A percentile compares a stretch with the other conserved stretches of the same genome.
phyloP scores from a whole-genome alignment of 1,140 invertebrate species.

The Drosophila pseudoananassae region DNA sequence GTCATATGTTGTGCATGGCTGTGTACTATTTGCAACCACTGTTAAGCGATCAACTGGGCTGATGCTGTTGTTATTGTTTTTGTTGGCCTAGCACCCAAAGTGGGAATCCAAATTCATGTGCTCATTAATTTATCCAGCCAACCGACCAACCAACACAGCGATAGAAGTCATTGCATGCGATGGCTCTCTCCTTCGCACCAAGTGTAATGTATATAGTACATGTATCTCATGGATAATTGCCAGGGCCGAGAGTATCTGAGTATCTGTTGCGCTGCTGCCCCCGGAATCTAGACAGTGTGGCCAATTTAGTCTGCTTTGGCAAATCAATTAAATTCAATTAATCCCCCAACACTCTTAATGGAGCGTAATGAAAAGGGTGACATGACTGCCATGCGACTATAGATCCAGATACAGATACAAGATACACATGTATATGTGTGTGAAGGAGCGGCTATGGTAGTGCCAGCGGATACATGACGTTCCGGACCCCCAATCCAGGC shows the following conservation, averaged over 20 bases:
- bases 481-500: constrained; percentile 55
- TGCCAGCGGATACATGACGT: constrained; percentile 69
- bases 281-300: constrained; percentile 81
- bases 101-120: constrained; percentile 74
- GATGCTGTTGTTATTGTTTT: constrained; percentile 4
- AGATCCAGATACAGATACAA: constrained; percentile 38
- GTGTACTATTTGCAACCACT: constrained; percentile 68
- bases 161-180: constrained; percentile 37
- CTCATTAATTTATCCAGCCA: constrained; percentile 73
- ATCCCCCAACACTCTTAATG: constrained; percentile 84
- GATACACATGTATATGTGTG: constrained; percentile 8
- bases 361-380: constrained; percentile 84
- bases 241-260: constrained; percentile 39
- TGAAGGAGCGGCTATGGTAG: constrained; percentile 5
- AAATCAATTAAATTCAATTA: constrained; percentile 84
- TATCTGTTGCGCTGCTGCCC: constrained; percentile 58
- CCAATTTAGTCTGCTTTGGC: constrained; percentile 84
- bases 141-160: constrained; percentile 30
- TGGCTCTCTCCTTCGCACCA: constrained; percentile 32
- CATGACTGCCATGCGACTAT: constrained; percentile 67
- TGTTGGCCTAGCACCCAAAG: constrained; percentile 50
- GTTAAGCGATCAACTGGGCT: constrained; percentile 68
- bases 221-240: constrained; percentile 60
- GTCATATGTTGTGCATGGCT: constrained; percentile 57
- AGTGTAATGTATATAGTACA: constrained; percentile 55